phyloP scores from a whole-genome alignment of 2,113 vertebrate species.

The Brachypodius melanocephalos region DNA sequence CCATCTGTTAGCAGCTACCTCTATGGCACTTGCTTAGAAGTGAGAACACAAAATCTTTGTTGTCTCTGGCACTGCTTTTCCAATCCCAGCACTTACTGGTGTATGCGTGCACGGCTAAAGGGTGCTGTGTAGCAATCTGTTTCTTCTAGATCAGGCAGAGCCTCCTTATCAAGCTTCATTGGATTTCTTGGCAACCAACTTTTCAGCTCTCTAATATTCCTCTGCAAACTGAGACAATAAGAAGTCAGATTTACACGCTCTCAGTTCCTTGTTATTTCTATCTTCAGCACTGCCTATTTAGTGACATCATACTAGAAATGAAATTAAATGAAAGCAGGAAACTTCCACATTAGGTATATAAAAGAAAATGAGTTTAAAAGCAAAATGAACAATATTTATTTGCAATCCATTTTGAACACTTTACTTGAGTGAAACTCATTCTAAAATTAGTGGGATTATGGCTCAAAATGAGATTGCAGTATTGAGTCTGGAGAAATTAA shows the following conservation, averaged over 20 bases:
- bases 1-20: background rate
- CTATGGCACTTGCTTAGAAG: background rate
- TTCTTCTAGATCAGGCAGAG: slow-evolving; percentile 91
- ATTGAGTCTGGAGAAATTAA: background rate
- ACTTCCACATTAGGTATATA: background rate
- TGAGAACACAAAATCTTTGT: background rate
- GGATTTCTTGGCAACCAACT: slow-evolving; percentile 95
- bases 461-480: background rate
- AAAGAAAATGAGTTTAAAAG: background rate
- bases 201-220: slow-evolving; percentile 87
- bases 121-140: slow-evolving; percentile 96
- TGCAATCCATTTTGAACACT: background rate
- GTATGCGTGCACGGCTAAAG: slow-evolving; percentile 92
- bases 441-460: background rate
- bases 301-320: background rate
- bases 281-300: background rate
- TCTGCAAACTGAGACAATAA: slow-evolving; percentile 79
- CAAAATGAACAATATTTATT: background rate
- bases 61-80: background rate
- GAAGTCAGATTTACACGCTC: background rate
- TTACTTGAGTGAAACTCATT: background rate
- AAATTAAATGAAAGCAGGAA: background rate
- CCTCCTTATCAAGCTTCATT: slow-evolving; percentile 97
- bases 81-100: slow-evolving; percentile 84
- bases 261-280: background rate